Base-by-base conservation (phyloP, 2,888 invertebrate genomes). In the Disparrhopalites patrizii region DNA sequence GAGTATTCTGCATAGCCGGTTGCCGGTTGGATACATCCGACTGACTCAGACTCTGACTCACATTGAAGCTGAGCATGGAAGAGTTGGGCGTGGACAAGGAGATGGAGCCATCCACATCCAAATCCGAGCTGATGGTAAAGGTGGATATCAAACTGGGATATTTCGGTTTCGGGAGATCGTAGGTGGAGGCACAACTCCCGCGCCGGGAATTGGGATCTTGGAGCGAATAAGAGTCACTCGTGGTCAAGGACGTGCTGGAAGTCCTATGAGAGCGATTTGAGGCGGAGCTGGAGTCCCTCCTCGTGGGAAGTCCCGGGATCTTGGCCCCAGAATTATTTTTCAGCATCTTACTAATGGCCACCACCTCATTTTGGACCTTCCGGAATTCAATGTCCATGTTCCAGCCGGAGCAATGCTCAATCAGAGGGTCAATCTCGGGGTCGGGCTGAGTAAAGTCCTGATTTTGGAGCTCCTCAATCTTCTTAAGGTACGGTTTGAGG, bases 331-430 rank as follows among this genome's bases (percentile, higher is more conserved):
- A 8, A 47, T 20, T 47, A 18, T 47, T 52, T 25, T 65, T 65
- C 1, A 74, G 55, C 0, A 74, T 56, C 58, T 70, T 70, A 31
- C 69, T 69, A 43, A 74, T 57, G 15, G 65, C 61, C 5, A 36
- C 33, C 3, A 74, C 67, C 56, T 73, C 75, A 23, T 63, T 58
- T 47, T 70, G 62, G 15, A 75, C 73, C 56, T 72, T 72, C 36
- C 68, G 52, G 36, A 71, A 57, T 57, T 75, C 75, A 15, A 73
- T 69, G n/a, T 69, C 71, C 2, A 73, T 69, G 56, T 73, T 73
- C 73, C 75, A 75, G 1, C 73, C 73, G 1, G 71, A 73, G 40
- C 75, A 75, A 10, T 67, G 52, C 27, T 75, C 75, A 63, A 75
- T 75, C 7, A 69, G 65, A 23, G 70, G 66, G 62, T 75, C 75